Evolutionary conservation across 2,888 invertebrate species (phyloP).

Genomic region (Lymantria monacha): DNA sequence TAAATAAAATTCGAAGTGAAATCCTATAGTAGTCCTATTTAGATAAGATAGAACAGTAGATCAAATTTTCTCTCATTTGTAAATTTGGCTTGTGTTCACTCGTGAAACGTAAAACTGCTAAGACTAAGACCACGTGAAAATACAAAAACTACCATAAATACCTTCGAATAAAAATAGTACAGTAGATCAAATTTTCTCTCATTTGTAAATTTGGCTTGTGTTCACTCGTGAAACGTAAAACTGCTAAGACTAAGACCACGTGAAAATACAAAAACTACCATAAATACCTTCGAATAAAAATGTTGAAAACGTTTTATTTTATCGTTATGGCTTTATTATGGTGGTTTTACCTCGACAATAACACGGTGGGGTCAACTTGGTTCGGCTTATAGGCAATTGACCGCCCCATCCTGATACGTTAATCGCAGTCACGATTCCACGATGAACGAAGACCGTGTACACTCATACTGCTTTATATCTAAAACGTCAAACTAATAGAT

Average conservation of each 20-base stretch:
- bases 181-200: too few relatives aligned
- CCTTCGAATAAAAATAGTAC: background rate
- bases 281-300: background rate
- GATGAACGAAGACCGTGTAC: slow-evolving; percentile 32
- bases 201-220: too few relatives aligned
- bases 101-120: too few relatives aligned
- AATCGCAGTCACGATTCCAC: slow-evolving; percentile 47
- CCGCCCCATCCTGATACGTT: slow-evolving; percentile 49
- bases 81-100: too few relatives aligned
- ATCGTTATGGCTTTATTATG: slow-evolving; percentile 11
- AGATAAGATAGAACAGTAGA: too few relatives aligned
- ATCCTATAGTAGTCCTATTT: too few relatives aligned
- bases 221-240: too few relatives aligned
- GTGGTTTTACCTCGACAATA: slow-evolving; percentile 36
- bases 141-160: background rate
- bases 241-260: too few relatives aligned
- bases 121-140: too few relatives aligned
- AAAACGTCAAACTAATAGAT: background rate
- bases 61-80: too few relatives aligned
- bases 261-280: too few relatives aligned
- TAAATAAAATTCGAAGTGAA: too few relatives aligned
- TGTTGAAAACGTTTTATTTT: slow-evolving; percentile 9
- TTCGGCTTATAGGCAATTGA: slow-evolving; percentile 47
- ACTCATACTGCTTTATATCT: slow-evolving; percentile 3
- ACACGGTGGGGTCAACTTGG: slow-evolving; percentile 32